Conservation (phyloP, 2,888 invertebrate species). For the Heliconius hortense region DNA sequence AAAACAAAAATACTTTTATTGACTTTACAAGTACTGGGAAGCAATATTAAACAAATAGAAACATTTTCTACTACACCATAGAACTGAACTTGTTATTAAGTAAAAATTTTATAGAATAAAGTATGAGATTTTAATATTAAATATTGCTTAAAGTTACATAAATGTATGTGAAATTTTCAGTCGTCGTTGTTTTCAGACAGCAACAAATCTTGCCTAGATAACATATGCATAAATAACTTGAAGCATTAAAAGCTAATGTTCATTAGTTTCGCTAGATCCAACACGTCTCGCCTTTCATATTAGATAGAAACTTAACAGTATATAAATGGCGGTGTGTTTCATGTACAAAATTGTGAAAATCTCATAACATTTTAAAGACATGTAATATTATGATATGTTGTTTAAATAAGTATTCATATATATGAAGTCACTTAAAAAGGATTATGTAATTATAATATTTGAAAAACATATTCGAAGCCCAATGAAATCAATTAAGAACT, state of each 20-base stretch:
- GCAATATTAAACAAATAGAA: not conserved
- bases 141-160: not conserved
- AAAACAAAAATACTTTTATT: not conserved
- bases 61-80: not conserved
- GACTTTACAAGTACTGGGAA: too few species aligned
- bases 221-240: slow-evolving; percentile 31
- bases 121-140: too few species aligned
- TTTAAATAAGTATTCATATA: not conserved
- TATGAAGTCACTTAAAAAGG: not conserved
- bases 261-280: slow-evolving; percentile 54
- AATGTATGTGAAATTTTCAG: slow-evolving; percentile 22
- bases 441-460: too few species aligned
- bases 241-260: slow-evolving; percentile 44
- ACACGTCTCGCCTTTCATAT: slow-evolving; percentile 47
- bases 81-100: not conserved
- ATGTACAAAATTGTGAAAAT: slow-evolving; percentile 22
- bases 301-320: slow-evolving; percentile 29
- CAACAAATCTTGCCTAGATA: slow-evolving; percentile 27
- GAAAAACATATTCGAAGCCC: too few species aligned
- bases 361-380: not conserved
- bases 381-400: not conserved
- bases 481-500: not conserved
- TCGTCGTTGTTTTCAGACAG: slow-evolving; percentile 18
- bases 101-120: not conserved
- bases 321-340: slow-evolving; percentile 29